Percentiles rank a stretch among this genome's conserved stretches.
Evolutionary conservation across 2,888 invertebrate species (phyloP).

Genomic region (Spisula solida): DNA sequence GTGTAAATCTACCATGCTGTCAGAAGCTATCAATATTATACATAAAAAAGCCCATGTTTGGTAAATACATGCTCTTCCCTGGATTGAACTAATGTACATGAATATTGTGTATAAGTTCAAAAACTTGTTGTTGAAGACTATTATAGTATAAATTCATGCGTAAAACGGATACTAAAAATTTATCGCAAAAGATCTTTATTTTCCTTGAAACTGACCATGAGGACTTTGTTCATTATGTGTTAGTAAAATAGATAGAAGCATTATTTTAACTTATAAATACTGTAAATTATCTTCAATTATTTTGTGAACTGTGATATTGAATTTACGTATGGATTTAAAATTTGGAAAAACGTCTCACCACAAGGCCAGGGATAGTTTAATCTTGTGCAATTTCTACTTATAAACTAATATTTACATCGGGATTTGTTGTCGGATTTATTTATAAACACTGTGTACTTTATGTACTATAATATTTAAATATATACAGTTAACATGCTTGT

Average conservation of each 20-base stretch:
- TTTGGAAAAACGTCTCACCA: too few species aligned
- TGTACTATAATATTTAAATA: too few species aligned
- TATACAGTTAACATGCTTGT: too few species aligned
- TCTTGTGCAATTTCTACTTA: too few species aligned
- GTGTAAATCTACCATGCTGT: background rate
- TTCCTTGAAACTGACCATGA: background rate
- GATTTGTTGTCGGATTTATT: too few species aligned
- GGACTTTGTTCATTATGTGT: background rate
- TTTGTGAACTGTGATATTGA: background rate
- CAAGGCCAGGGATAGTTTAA: too few species aligned
- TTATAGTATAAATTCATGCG: background rate
- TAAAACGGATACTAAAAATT: background rate
- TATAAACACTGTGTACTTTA: too few species aligned
- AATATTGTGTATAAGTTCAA: background rate
- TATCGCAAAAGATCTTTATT: background rate
- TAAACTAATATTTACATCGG: too few species aligned
- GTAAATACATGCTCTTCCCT: conserved; percentile 27
- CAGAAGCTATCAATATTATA: background rate
- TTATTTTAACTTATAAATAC: background rate
- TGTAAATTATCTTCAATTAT: too few species aligned
- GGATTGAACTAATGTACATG: conserved; percentile 1
- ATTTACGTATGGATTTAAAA: too few species aligned
- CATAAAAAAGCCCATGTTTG: conserved; percentile 20
- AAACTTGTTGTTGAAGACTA: background rate
- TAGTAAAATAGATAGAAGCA: background rate